Percentiles rank a stretch among this genome's conserved stretches.
Conservation (phyloP, 2,113 vertebrate genomes). For the Indri indri region DNA sequence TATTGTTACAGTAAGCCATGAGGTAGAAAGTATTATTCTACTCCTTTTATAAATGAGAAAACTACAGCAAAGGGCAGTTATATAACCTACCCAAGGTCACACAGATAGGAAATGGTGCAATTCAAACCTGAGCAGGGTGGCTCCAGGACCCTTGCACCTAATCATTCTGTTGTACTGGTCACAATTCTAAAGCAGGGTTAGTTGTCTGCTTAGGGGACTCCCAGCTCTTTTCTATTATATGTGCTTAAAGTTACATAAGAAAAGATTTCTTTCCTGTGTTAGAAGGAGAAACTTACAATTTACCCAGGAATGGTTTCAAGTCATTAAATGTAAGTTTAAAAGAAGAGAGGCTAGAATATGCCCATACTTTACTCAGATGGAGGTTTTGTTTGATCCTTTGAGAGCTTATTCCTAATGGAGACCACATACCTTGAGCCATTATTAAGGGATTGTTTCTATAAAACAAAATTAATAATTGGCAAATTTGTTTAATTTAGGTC, state of each 20-base stretch:
- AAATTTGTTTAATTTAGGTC: not conserved
- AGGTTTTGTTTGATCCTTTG: not conserved
- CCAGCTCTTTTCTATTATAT: not conserved
- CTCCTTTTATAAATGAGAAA: not conserved
- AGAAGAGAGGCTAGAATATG: not conserved
- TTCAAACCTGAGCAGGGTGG: not conserved
- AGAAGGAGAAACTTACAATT: not conserved
- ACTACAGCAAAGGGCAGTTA: not conserved
- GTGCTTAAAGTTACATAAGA: not conserved
- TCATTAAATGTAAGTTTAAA: not conserved
- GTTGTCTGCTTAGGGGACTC: not conserved
- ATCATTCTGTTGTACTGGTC: not conserved
- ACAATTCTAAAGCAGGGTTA: not conserved
- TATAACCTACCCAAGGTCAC: not conserved
- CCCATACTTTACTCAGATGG: not conserved
- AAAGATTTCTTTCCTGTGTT: not conserved
- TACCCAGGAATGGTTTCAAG: constrained; percentile 36
- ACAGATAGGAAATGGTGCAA: not conserved
- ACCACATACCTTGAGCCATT: not conserved
- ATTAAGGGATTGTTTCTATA: not conserved
- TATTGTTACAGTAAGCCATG: not conserved
- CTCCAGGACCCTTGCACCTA: too few relatives aligned
- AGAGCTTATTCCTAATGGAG: not conserved
- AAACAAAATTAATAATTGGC: not conserved
- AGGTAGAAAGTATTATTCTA: not conserved